Base-by-base conservation (phyloP, 2,113 vertebrate species). In the Lampris megalopsis region DNA sequence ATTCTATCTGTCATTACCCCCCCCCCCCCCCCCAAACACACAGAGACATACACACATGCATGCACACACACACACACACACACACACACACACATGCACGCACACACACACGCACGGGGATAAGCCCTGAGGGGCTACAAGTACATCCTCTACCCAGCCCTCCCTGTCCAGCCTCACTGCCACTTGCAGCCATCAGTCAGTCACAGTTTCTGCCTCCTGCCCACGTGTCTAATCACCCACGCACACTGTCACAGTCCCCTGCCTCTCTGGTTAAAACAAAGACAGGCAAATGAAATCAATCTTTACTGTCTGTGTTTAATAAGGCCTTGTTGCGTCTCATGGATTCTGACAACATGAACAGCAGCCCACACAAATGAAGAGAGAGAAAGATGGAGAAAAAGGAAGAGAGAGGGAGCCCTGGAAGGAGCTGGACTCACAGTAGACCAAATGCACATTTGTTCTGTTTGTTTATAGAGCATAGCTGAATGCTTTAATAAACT, bases 281-380 rank as follows among this genome's bases (percentile, higher is more conserved):
- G 80, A 77, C 73, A 68, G 71, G 71, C 80, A 82, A 86, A 88
- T 70, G 56, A 79, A 86, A 89, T 89, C 88, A 82, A 91, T 89
- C 87, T 89, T 86, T 73, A 83, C 80, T 50, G n/a, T 87, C 77
- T 13, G 41, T 60, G 82, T 89, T 89, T 91, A 88, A 91, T 89
- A 92, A 75, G 70, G 72, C 70, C 64, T 13, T 88, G 85, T 86
- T 78, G 75, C 86, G 84, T 81, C 85, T 83, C 83, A 91, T 84
- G 68, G 84, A 90, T 77, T 88, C 74, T 89, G 87, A 90, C 89
- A 90, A 84, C 69, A 71, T 56, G 59, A 81, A 70, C 75, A 37
- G 54, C 42, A 47, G 3, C 49, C 50, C 36, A 73, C 59, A 48
- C 73, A 60, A 64, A 71, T 71, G 43, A 49, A 54, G 5, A 53